Conservation (phyloP, 2,113 vertebrate genomes). For the Pundamilia nyererei region DNA sequence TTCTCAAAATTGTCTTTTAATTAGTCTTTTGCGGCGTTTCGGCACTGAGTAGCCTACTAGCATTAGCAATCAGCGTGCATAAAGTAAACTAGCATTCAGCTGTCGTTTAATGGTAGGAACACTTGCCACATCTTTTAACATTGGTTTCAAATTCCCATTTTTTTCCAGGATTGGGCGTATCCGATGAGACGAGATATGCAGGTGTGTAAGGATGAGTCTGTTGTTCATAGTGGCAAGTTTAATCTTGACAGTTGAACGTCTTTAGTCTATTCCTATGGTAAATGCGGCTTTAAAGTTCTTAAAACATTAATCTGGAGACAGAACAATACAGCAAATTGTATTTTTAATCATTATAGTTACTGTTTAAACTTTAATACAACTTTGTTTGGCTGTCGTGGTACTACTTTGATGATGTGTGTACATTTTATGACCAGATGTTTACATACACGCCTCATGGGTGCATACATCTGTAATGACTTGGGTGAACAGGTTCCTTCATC, state of each 20-base stretch:
- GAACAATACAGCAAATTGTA: neutral
- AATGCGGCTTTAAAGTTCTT: neutral
- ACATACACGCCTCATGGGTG: neutral
- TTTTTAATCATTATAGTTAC: neutral
- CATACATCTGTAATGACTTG: neutral
- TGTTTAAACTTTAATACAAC: neutral
- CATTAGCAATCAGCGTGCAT: constrained; percentile 25
- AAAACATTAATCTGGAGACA: neutral
- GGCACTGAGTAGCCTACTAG: neutral
- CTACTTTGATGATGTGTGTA: neutral
- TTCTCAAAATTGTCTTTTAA: neutral
- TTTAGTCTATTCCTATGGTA: neutral
- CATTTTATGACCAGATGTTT: neutral
- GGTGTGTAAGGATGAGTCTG: constrained; percentile 68
- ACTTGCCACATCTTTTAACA: neutral
- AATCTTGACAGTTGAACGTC: neutral
- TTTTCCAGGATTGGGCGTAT: constrained; percentile 91
- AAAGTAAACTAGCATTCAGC: neutral
- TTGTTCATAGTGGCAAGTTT: neutral
- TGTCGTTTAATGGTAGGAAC: neutral
- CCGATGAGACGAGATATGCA: constrained; percentile 99
- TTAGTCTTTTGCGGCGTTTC: neutral
- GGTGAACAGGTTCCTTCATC: neutral
- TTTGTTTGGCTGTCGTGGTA: neutral
- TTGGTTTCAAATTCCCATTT: neutral